Evolutionary conservation across 2,888 invertebrate species (phyloP), one percentile per base, ranked within the genome.

Genomic region (Drosophila infuscata): DNA sequence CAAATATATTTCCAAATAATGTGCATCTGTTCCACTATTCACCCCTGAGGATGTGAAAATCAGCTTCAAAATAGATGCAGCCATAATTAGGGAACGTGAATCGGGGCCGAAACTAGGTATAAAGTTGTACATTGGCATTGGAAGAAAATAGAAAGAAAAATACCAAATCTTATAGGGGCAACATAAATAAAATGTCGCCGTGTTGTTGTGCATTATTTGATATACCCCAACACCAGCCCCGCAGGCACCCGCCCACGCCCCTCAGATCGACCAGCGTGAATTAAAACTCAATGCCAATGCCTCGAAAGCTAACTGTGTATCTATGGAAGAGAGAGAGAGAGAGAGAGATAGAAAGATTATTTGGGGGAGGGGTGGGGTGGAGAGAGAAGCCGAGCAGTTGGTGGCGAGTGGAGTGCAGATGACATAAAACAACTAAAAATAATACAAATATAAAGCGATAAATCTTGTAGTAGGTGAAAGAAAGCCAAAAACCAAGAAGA

Each of bases 381-480:
- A 32, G 56, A 7, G 15, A 35, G 20, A 35, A 35, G 17, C 17
- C 46, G 25, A 70, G 52, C 70, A 64, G 74, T 74, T 59, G 73
- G 64, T 41, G 56, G 78, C 56, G 38, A 38, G 54, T 36, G 56
- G 53, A 74, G 68, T 82, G 77, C 71, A 69, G 79, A 63, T 87
- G 78, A 89, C 89, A 87, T 85, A 76, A 82, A 80, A 83, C 81
- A 86, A 91, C 91, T 90, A 91, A 90, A 90, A 90, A 90, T 90
- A 90, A 91, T 90, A 91, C 90, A 91, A 89, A 86, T 89, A 88
- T 86, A 84, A 81, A 83, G 84, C 89, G 76, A 90, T 90, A 90
- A 90, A 90, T 90, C 91, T 90, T 90, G 91, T 91, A 91, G 91
- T 91, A 91, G 90, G 90, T 91, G 91, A 90, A 90, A 90, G 88